Evolutionary conservation across 2,888 invertebrate genomes (phyloP).

Genomic region (Leptopilina drosophilae): DNA sequence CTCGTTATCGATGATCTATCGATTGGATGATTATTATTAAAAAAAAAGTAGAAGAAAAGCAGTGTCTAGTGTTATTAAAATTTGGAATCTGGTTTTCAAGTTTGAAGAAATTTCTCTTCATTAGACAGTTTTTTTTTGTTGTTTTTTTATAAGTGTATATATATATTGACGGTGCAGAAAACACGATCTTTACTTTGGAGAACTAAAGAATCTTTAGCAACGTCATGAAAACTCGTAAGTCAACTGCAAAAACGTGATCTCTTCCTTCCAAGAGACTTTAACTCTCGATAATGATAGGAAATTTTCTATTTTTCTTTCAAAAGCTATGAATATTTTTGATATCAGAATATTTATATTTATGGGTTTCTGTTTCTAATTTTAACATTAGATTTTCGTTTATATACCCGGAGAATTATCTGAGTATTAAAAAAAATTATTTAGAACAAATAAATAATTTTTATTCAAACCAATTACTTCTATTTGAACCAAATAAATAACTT

Average conservation of each 20-base stretch:
- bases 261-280: neutral
- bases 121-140: neutral
- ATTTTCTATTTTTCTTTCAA: neutral
- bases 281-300: neutral
- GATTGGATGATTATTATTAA: neutral
- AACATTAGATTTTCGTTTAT: no score
- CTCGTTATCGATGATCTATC: neutral
- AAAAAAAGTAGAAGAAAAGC: neutral
- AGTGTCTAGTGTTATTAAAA: neutral
- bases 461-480: no score
- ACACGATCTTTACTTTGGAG: constrained; percentile 10
- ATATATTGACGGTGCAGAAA: constrained; percentile 8
- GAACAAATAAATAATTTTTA: no score
- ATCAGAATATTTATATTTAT: no score
- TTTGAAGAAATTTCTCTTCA: constrained; percentile 3
- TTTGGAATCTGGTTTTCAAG: neutral
- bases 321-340: no score
- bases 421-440: no score
- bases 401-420: no score
- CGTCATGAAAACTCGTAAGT: constrained; percentile 38
- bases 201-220: constrained; percentile 26
- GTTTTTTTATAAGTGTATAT: neutral
- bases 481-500: no score
- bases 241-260: constrained; percentile 11
- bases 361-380: no score